phyloP scores from a whole-genome alignment of 2,888 invertebrate genomes.

The Dyspetes luteomarginatus region DNA sequence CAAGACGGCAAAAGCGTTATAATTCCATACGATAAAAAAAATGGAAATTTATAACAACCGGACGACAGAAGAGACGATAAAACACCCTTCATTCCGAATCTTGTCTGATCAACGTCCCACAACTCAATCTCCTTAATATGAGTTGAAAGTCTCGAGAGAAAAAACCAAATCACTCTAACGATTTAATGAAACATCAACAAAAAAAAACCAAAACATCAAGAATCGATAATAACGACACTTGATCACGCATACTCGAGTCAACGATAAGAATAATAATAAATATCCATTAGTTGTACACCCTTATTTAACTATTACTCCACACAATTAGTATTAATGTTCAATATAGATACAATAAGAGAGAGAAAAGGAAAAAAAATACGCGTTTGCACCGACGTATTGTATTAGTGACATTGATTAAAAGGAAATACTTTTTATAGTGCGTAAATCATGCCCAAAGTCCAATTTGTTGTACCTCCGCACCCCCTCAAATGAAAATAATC shows the following conservation, averaged over 20 bases:
- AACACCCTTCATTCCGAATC: conserved; percentile 45
- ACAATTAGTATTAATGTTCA: conserved; percentile 60
- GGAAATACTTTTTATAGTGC: conserved; percentile 58
- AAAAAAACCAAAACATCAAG: conserved; percentile 1
- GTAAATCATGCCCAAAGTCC: conserved; percentile 8
- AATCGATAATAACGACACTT: conserved; percentile 33
- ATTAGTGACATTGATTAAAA: conserved; percentile 60
- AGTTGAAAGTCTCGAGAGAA: conserved; percentile 23
- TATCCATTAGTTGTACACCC: conserved; percentile 71
- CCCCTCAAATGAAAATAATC: background rate
- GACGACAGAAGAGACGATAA: conserved; percentile 48
- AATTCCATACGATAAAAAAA: background rate
- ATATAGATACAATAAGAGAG: conserved; percentile 37
- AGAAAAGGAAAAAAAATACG: conserved; percentile 32
- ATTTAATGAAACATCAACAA: background rate
- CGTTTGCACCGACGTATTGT: conserved; percentile 59
- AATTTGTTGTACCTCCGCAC: background rate
- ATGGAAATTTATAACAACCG: conserved; percentile 39
- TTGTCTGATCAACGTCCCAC: conserved; percentile 9
- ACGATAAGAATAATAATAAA: conserved; percentile 71
- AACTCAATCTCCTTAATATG: conserved; percentile 22
- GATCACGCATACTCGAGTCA: conserved; percentile 51
- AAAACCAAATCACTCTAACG: conserved; percentile 30
- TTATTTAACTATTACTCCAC: conserved; percentile 77
- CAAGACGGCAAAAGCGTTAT: background rate